phyloP scores from a whole-genome alignment of 1,140 invertebrate genomes.

The Ericerus pela region DNA sequence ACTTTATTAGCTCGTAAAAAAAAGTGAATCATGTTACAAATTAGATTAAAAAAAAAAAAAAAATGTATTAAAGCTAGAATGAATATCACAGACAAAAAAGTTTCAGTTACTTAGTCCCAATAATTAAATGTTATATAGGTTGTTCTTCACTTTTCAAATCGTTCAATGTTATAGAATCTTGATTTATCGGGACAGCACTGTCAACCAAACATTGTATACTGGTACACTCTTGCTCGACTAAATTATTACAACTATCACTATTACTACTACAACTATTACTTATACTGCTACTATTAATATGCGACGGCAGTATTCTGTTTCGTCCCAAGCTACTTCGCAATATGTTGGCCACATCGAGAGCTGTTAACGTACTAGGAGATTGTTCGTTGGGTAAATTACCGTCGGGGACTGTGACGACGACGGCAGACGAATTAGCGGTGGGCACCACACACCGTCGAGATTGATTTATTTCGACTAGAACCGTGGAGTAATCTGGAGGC shows the following conservation, averaged over 20 bases:
- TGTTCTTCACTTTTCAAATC: slow-evolving; percentile 4
- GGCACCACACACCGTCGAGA: slow-evolving; percentile 23
- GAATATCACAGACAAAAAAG: slow-evolving; percentile 10
- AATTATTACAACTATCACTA: no score
- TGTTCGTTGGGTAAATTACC: slow-evolving; percentile 18
- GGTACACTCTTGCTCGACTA: slow-evolving; percentile 21
- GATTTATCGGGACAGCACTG: slow-evolving; percentile 39
- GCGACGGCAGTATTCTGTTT: slow-evolving; percentile 27
- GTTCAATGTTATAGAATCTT: slow-evolving; percentile 27
- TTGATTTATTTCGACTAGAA: slow-evolving; percentile 43
- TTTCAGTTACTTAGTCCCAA: no score
- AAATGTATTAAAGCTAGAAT: background rate
- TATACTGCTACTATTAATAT: no score
- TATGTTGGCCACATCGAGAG: slow-evolving; percentile 40
- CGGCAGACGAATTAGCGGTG: slow-evolving; percentile 16
- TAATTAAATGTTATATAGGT: background rate
- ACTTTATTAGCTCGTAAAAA: slow-evolving; percentile 6
- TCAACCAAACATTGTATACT: slow-evolving; percentile 39
- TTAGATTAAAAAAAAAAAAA: background rate
- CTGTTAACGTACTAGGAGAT: slow-evolving; percentile 33
- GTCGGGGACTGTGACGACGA: background rate
- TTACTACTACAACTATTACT: slow-evolving; percentile 24
- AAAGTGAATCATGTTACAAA: slow-evolving; percentile 10
- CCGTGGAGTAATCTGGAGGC: slow-evolving; percentile 45
- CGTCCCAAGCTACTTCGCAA: slow-evolving; percentile 41